phyloP scores from a whole-genome alignment of 2,797 vertebrate species.

The Lophius americanus region DNA sequence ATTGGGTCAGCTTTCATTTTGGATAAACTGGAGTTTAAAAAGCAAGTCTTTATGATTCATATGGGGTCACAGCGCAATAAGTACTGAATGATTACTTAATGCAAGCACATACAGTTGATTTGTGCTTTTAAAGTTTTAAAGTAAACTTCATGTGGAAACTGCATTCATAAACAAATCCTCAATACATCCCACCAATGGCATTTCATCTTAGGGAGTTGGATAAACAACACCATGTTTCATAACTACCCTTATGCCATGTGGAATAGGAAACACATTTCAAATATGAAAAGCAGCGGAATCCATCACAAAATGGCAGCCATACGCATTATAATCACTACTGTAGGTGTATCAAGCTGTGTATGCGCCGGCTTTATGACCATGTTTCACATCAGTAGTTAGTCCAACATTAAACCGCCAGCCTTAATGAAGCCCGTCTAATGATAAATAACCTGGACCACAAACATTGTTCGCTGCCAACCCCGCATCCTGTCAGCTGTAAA shows the following conservation, averaged over 20 bases:
- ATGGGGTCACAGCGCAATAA: slow-evolving; percentile 15
- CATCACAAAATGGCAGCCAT: slow-evolving; percentile 41
- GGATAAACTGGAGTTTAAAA: slow-evolving; percentile 63
- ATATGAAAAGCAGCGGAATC: slow-evolving; percentile 29
- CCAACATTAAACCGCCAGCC: slow-evolving; percentile 56
- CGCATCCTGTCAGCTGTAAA: slow-evolving; percentile 59
- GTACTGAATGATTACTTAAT: not conserved
- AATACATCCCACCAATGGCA: not conserved
- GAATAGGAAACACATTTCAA: slow-evolving; percentile 19
- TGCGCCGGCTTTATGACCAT: slow-evolving; percentile 60
- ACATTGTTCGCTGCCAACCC: slow-evolving; percentile 47
- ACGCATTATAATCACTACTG: slow-evolving; percentile 39
- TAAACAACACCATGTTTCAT: not conserved
- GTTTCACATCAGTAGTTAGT: slow-evolving; percentile 68
- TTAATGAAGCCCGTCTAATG: slow-evolving; percentile 71
- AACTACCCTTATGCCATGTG: not conserved
- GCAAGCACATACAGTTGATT: not conserved
- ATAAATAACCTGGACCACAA: slow-evolving; percentile 73
- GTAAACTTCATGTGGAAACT: not conserved
- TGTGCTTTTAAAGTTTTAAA: not conserved
- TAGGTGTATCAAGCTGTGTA: slow-evolving; percentile 23
- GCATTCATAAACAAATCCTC: not conserved
- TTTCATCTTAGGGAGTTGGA: slow-evolving; percentile 1
- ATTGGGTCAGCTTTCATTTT: slow-evolving; percentile 54
- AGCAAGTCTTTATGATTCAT: slow-evolving; percentile 50